Evolutionary conservation across 2,888 invertebrate species (phyloP).

Genomic region (Luffia ferchaultella): DNA sequence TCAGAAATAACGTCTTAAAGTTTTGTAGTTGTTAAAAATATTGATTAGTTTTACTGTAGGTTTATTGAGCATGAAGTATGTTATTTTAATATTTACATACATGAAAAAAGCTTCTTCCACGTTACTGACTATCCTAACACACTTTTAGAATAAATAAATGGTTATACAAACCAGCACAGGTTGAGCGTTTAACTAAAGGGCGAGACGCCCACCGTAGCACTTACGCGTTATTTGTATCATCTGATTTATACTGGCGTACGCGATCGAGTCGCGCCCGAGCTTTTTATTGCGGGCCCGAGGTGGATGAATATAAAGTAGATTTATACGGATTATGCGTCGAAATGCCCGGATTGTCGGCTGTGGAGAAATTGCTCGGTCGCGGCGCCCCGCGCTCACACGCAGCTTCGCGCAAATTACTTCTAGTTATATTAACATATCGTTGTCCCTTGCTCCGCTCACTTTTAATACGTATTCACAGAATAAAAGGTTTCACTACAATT

Average conservation of each 20-base stretch:
- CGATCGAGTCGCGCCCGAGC: conserved; percentile 25
- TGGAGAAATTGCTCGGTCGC: neutral
- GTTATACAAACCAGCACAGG: too few relatives aligned
- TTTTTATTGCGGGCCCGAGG: conserved; percentile 58
- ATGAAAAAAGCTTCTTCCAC: too few relatives aligned
- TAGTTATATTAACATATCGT: neutral
- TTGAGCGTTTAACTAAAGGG: too few relatives aligned
- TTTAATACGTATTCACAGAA: too few relatives aligned
- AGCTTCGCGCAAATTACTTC: neutral
- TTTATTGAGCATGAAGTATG: too few relatives aligned
- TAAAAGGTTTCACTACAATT: too few relatives aligned
- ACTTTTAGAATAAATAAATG: too few relatives aligned
- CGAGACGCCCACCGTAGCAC: conserved; percentile 25
- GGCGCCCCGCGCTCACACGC: neutral
- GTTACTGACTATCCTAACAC: too few relatives aligned
- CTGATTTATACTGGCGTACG: neutral
- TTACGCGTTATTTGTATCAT: neutral
- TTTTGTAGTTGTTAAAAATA: too few relatives aligned
- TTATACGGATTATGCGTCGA: conserved; percentile 55
- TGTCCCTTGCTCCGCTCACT: neutral
- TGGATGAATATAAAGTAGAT: conserved; percentile 65
- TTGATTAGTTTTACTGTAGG: too few relatives aligned
- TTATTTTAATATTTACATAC: too few relatives aligned
- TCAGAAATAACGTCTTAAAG: too few relatives aligned
- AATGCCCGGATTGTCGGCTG: conserved; percentile 25